Base-by-base conservation (phyloP, 2,113 vertebrate genomes). In the Pseudopipra pipra region DNA sequence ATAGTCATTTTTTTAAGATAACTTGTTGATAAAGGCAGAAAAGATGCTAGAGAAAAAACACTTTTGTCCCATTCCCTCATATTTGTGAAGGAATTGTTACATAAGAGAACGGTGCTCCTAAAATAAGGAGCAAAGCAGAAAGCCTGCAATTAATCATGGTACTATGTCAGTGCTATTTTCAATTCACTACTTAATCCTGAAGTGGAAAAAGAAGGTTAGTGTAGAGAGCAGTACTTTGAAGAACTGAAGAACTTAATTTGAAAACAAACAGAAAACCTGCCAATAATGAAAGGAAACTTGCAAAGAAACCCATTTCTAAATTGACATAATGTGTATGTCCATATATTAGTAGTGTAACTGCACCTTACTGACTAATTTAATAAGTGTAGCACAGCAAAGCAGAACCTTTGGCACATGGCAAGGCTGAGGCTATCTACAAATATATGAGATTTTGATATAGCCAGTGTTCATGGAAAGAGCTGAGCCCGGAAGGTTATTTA, bases 11-110 rank as follows among this genome's bases (percentile, higher is more conserved):
- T 91, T 91, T 67, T 21, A 44, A 80, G 72, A 39, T 94, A 89
- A 85, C 74, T 89, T 89, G 49, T 91, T 92, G 87, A 82, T 95
- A 87, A 89, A 82, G 49, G 22, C 62, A 73, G 67, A 20, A 21
- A 94, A 59, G 88, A 46, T 81, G 39, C 33, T 83, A n/a, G 43
- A 62, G 55, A 47, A 59, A 73, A 94, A 91, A 43, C 23, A 35
- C 17, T 33, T 37, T 54, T 81, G 24, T n/a, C 27, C 31, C 37
- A 11, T 84, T 85, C 56, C 24, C 41, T 82, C 1, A 0, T 65
- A 58, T 70, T 91, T 67, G 22, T 68, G 65, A 39, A 68, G 77
- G 39, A 11, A 56, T 55, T 35, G 9, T 90, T 91, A 31, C 27
- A 3, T 85, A 83, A 51, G 61, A 66, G 39, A 89, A 43, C 1